Conservation (phyloP, 2,113 vertebrate genomes). For the Prionailurus viverrinus region DNA sequence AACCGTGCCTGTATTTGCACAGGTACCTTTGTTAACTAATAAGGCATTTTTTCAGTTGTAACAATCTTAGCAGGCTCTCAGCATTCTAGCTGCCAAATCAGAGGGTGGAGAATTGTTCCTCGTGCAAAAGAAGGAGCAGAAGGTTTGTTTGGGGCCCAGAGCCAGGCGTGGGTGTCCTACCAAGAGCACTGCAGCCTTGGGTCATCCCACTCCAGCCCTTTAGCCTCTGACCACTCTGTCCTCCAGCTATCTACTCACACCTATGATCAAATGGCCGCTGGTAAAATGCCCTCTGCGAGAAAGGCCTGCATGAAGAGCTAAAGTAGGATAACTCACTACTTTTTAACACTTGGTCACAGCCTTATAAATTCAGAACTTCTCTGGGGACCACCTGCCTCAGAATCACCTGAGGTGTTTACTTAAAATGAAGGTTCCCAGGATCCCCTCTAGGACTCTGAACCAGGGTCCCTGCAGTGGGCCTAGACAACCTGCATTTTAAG, state of each 20-base stretch:
- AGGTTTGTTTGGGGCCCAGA: neutral
- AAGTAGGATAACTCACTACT: neutral
- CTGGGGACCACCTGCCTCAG: neutral
- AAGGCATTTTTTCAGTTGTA: neutral
- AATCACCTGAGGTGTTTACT: neutral
- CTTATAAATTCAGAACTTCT: neutral
- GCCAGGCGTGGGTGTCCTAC: neutral
- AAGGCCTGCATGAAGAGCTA: neutral
- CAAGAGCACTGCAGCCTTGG: neutral
- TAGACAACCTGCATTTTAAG: neutral
- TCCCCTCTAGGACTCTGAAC: neutral
- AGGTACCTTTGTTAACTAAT: neutral
- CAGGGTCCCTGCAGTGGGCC: neutral
- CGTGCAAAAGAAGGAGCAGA: neutral
- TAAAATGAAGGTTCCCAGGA: neutral
- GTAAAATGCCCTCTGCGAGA: neutral
- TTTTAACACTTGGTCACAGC: neutral
- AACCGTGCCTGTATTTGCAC: neutral
- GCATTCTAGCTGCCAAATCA: neutral
- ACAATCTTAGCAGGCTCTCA: neutral
- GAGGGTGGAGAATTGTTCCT: neutral
- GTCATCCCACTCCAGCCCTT: neutral
- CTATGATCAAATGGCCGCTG: neutral
- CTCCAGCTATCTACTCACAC: neutral
- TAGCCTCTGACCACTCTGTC: neutral